Percentiles rank a stretch among this genome's conserved stretches.
Conservation (phyloP, 2,888 invertebrate species). For the Sturmia bella region DNA sequence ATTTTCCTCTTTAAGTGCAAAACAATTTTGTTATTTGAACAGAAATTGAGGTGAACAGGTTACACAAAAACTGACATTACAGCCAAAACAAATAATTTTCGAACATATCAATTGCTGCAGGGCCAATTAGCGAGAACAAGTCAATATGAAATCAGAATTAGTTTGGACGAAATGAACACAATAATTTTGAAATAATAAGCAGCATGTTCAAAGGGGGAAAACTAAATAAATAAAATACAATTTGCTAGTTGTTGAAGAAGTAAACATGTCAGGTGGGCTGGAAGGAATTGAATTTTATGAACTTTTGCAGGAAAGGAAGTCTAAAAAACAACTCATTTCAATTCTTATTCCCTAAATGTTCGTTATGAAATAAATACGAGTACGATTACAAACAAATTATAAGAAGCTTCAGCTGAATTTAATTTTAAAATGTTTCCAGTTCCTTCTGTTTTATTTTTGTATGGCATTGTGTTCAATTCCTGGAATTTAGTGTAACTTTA, state of each 20-base stretch:
- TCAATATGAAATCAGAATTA: conserved; percentile 59
- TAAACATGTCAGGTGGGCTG: conserved; percentile 34
- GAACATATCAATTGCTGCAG: conserved; percentile 42
- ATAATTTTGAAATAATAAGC: conserved; percentile 27
- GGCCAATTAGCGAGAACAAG: background rate
- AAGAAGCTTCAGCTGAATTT: conserved; percentile 7
- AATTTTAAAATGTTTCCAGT: conserved; percentile 5
- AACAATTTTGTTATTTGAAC: conserved; percentile 8
- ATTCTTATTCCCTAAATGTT: background rate
- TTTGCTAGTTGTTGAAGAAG: conserved; percentile 28
- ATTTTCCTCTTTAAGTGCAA: background rate
- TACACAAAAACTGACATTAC: conserved; percentile 16
- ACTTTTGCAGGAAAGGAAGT: conserved; percentile 2
- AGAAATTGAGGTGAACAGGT: conserved; percentile 57
- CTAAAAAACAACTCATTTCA: background rate
- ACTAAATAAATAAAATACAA: conserved; percentile 9
- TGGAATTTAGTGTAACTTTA: conserved; percentile 68
- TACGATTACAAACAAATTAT: background rate
- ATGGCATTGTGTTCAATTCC: conserved; percentile 59
- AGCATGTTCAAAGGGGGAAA: background rate
- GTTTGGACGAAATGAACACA: conserved; percentile 45
- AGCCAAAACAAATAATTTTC: background rate
- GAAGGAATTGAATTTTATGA: conserved; percentile 42
- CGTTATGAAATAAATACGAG: background rate
- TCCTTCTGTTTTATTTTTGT: background rate